These are phyloP conservation scores for Cardiocondyla obscurior DNA, from an alignment of 1,140 invertebrate species.

Conservation along the genomic window DNA sequence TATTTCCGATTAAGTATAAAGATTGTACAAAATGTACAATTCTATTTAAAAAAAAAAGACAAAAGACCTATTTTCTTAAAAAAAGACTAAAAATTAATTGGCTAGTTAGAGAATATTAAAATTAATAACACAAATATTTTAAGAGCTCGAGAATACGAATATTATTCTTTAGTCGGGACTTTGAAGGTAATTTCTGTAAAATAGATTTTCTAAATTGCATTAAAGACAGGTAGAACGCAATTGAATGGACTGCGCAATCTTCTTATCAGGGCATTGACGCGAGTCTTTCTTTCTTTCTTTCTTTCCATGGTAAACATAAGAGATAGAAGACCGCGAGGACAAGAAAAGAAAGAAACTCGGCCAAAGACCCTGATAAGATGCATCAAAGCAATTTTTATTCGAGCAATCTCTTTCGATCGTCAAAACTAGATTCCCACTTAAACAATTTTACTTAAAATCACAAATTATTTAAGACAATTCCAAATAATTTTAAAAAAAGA, in stretches of 20 bases:
- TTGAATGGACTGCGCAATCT: constrained; percentile 20
- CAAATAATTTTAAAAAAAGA: neutral
- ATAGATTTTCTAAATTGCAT: neutral
- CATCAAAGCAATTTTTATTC: constrained; percentile 13
- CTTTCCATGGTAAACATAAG: constrained; percentile 36
- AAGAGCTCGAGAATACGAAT: neutral
- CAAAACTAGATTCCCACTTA: neutral
- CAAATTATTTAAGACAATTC: neutral
- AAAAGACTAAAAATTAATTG: neutral
- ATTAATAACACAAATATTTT: neutral
- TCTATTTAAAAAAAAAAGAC: neutral
- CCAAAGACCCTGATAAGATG: constrained; percentile 34
- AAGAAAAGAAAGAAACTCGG: neutral
- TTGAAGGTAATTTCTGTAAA: neutral
- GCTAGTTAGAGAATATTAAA: neutral
- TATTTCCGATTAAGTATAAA: neutral
- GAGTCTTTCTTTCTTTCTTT: constrained; percentile 33
- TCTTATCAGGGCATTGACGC: constrained; percentile 37
- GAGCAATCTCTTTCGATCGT: neutral
- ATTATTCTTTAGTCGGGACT: neutral
- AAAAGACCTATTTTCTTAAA: neutral
- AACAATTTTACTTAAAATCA: neutral
- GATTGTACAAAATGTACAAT: neutral
- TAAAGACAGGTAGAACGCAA: constrained; percentile 11
- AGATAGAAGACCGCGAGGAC: constrained; percentile 33